Percentiles rank a stretch among this genome's conserved stretches.
These are phyloP conservation scores for Amaurobius ferox DNA, from an alignment of 2,888 invertebrate species.

Conservation along the genomic window DNA sequence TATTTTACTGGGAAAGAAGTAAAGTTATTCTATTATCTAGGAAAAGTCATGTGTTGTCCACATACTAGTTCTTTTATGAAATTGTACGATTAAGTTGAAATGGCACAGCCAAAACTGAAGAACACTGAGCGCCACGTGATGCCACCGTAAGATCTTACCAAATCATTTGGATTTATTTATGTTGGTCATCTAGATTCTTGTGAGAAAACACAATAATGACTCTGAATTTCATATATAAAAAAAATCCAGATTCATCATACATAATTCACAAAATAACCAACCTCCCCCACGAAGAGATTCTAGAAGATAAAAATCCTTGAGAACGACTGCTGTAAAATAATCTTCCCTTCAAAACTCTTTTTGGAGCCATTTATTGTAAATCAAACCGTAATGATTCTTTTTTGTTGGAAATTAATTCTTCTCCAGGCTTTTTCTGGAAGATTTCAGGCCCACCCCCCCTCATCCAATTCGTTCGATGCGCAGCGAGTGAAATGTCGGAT, in stretches of 20 bases:
- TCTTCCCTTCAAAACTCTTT: constrained; percentile 6
- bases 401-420: neutral
- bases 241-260: neutral
- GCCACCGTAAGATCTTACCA: too few relatives aligned
- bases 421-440: neutral
- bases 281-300: neutral
- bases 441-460: neutral
- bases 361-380: constrained; percentile 4
- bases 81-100: too few relatives aligned
- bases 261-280: neutral
- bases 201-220: too few relatives aligned
- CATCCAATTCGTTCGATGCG: neutral
- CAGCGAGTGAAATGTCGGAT: constrained; percentile 65
- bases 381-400: neutral
- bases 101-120: too few relatives aligned
- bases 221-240: too few relatives aligned
- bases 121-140: too few relatives aligned
- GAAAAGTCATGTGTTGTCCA: too few relatives aligned
- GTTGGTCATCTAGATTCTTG: too few relatives aligned
- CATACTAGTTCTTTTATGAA: too few relatives aligned
- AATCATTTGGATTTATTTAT: too few relatives aligned
- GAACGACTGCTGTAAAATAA: neutral
- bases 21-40: too few relatives aligned
- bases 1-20: too few relatives aligned
- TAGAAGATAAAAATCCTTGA: neutral